phyloP scores from a whole-genome alignment of 53 echinoderm and acorn worm genomes.

The Astropecten irregularis region DNA sequence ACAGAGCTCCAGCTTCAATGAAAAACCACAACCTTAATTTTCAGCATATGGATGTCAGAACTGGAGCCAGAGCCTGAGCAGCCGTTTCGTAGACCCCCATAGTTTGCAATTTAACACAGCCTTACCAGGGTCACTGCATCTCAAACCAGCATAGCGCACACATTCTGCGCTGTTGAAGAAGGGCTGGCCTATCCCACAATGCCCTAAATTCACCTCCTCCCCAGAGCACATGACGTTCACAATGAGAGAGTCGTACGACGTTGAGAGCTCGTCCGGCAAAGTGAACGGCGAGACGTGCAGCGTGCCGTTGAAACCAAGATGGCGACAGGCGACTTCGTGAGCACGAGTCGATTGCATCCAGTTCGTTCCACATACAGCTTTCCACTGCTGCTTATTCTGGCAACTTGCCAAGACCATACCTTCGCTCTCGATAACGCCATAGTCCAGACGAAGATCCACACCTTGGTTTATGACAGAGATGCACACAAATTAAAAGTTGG shows the following conservation, averaged over 20 bases:
- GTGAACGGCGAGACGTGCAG: not conserved
- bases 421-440: not conserved
- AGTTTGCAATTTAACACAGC: no score
- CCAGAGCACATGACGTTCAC: not conserved
- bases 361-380: not conserved
- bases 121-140: no score
- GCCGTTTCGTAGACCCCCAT: no score
- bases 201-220: not conserved
- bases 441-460: not conserved
- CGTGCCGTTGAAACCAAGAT: not conserved
- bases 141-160: not conserved
- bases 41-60: no score
- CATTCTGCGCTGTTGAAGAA: not conserved
- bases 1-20: no score
- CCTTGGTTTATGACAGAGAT: no score
- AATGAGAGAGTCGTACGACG: not conserved
- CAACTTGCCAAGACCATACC: constrained; percentile 1
- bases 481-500: no score
- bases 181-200: not conserved
- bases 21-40: no score
- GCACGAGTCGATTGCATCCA: not conserved
- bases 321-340: constrained; percentile 1
- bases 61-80: no score
- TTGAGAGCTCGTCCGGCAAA: not conserved
- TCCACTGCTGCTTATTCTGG: not conserved